Base-by-base conservation (phyloP, 2,113 vertebrate genomes). In the Fregetta grallaria region DNA sequence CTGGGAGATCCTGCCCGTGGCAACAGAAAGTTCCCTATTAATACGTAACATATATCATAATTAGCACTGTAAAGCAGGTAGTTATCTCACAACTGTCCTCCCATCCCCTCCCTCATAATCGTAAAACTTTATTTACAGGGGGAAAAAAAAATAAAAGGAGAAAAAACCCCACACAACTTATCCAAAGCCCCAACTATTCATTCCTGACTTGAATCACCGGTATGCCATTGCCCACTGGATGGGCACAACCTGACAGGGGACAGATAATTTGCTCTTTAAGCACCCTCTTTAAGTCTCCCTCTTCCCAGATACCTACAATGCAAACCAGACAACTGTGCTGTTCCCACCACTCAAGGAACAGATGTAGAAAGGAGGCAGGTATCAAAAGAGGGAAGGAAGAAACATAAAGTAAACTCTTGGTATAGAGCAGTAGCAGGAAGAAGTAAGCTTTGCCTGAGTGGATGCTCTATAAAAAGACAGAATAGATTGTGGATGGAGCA, bases 31-130 rank as follows among this genome's bases (percentile, higher is more conserved):
- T 56, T 75, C 30, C 65, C 66, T 65, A 72, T 86, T 91, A 96
- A 90, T 94, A 93, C 34, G 75, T 63, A 91, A 90, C 38, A 65
- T 20, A 96, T 55, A 92, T 52, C 68, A 63, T 65, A 87, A 95
- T 95, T 87, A 94, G 76, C 68, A 74, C 66, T 65, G 70, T 55
- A 78, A 90, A 85, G 47, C 56, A 78, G 70, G 47, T 78, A 94
- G 66, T 92, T 93, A 67, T 59, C 70, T 72, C 70, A 50, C 27
- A 81, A 47, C 56, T 45, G 12, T 84, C 84, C 72, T 88, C 62
- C 52, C 47, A 79, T 63, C 44, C n/a, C 22, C 36, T 44, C 38
- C 86, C 45, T 53, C 73, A 49, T 32, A 52, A 68, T 62, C 45
- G 45, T 3, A 7, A 12, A 75, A 81, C 44, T 94, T 90, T 85